phyloP scores from a whole-genome alignment of 2,888 invertebrate genomes.

The Hypercompe scribonia region DNA sequence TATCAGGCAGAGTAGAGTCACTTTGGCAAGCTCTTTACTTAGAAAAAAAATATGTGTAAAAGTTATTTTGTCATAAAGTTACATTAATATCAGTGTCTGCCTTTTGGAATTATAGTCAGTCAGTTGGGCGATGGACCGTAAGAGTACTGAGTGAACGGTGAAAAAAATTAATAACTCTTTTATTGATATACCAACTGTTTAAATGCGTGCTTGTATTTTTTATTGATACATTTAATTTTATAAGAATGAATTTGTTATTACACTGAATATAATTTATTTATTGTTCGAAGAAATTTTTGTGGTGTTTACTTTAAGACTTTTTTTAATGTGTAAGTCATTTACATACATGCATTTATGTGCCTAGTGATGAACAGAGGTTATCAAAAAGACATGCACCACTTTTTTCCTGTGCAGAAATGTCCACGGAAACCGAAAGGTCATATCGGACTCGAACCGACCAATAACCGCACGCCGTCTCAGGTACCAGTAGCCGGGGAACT shows the following conservation, averaged over 20 bases:
- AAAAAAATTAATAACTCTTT: slow-evolving; percentile 7
- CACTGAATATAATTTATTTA: not conserved
- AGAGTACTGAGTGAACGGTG: not conserved
- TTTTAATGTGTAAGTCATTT: not conserved
- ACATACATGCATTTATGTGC: not conserved
- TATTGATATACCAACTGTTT: not conserved
- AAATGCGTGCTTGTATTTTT: slow-evolving; percentile 8
- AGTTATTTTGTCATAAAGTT: not conserved
- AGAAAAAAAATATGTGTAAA: not conserved
- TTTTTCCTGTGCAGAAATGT: too few species aligned
- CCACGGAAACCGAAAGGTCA: too few species aligned
- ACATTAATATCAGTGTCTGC: not conserved
- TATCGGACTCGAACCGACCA: too few species aligned
- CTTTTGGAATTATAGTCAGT: not conserved
- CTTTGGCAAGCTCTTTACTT: too few species aligned
- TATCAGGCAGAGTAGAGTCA: too few species aligned
- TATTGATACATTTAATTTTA: not conserved
- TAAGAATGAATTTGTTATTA: not conserved
- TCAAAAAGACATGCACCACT: too few species aligned
- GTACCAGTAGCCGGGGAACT: too few species aligned
- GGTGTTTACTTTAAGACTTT: not conserved
- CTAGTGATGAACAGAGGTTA: not conserved
- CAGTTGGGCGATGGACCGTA: slow-evolving; percentile 3
- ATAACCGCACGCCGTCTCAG: too few species aligned
- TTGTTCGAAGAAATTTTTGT: not conserved